These are phyloP conservation scores for Sminthopsis crassicaudata DNA, from an alignment of 2,113 vertebrate genomes.

Conservation along the genomic window DNA sequence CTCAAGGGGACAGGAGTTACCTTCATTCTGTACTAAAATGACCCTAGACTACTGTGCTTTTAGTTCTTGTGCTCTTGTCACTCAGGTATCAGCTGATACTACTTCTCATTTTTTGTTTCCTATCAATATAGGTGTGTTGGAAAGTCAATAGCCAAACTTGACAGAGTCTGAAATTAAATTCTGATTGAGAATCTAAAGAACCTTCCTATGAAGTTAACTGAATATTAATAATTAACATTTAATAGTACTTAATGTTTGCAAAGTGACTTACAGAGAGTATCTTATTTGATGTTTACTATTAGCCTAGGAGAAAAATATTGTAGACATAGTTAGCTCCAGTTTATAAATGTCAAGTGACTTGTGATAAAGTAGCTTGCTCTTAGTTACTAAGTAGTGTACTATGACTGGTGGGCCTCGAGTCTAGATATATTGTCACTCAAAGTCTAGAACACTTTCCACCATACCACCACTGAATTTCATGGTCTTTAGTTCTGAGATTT, in stretches of 20 bases:
- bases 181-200: background rate
- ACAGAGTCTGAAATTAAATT: background rate
- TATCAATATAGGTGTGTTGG: background rate
- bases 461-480: too few relatives aligned
- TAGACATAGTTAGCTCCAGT: background rate
- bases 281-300: background rate
- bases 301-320: background rate
- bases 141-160: background rate
- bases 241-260: background rate
- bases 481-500: background rate
- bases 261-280: background rate
- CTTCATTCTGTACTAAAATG: background rate
- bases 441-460: background rate
- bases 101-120: background rate
- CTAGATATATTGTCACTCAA: background rate
- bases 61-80: background rate
- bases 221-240: background rate
- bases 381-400: background rate
- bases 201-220: background rate
- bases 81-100: background rate
- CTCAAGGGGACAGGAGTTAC: background rate
- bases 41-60: background rate
- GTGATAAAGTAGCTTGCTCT: background rate
- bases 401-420: background rate
- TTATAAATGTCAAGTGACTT: background rate